Percentiles rank a stretch among this genome's conserved stretches.
These are phyloP conservation scores for Matsumurasca onukii DNA, from an alignment of 1,140 invertebrate species.

Conservation along the genomic window DNA sequence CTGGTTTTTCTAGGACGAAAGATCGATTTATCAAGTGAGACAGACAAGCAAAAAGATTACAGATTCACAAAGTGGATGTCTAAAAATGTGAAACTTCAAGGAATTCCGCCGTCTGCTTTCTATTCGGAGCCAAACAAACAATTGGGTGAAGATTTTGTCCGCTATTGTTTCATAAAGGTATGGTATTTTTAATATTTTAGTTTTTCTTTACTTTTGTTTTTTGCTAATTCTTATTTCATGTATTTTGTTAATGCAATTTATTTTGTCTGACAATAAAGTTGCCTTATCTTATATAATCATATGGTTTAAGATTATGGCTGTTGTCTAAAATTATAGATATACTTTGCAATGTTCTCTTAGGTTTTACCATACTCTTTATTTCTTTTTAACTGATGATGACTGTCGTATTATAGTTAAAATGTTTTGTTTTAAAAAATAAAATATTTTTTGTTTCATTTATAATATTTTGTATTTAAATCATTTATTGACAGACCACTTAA, in stretches of 20 bases:
- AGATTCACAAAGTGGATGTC: constrained; percentile 94
- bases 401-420: constrained; percentile 23
- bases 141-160: constrained; percentile 83
- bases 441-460: not conserved
- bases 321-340: not conserved
- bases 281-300: not conserved
- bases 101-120: constrained; percentile 94
- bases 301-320: constrained; percentile 1
- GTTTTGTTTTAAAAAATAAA: not conserved
- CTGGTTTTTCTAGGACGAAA: constrained; percentile 16
- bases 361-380: not conserved
- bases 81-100: constrained; percentile 88
- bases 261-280: too few relatives aligned
- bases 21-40: constrained; percentile 59
- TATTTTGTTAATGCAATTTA: not conserved
- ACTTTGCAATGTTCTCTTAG: not conserved
- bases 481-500: not conserved
- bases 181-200: constrained; percentile 32
- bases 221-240: constrained; percentile 15
- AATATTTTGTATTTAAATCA: not conserved
- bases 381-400: too few relatives aligned
- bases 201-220: constrained; percentile 17
- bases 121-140: constrained; percentile 81
- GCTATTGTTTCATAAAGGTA: constrained; percentile 95
- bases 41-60: constrained; percentile 79